Percentiles rank a stretch among this genome's conserved stretches.
phyloP scores from a whole-genome alignment of 2,113 vertebrate genomes.

The Pao palembangensis region DNA sequence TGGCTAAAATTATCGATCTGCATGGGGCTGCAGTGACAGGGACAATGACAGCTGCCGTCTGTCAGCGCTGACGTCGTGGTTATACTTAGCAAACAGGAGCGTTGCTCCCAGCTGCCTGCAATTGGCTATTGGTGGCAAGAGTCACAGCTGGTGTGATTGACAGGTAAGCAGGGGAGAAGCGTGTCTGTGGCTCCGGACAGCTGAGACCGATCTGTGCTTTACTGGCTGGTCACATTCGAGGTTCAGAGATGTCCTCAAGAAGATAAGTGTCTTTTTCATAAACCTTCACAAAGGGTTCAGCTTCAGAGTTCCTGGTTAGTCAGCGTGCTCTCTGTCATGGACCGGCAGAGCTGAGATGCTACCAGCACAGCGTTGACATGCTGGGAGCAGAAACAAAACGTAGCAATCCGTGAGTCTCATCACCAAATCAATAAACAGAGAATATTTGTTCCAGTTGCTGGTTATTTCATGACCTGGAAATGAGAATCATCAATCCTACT shows the following conservation, averaged over 20 bases:
- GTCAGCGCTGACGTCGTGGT: slow-evolving; percentile 22
- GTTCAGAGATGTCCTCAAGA: slow-evolving; percentile 27
- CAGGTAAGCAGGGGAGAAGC: slow-evolving; percentile 23
- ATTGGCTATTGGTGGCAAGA: slow-evolving; percentile 48
- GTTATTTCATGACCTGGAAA: background rate
- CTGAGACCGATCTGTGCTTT: slow-evolving; percentile 28
- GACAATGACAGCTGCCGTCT: slow-evolving; percentile 14
- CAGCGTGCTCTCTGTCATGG: no score
- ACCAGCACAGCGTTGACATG: background rate
- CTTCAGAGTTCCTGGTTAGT: background rate
- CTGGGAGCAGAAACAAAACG: background rate
- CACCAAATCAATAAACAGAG: background rate
- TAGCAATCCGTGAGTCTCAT: background rate
- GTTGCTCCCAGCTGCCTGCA: slow-evolving; percentile 30
- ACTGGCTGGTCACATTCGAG: slow-evolving; percentile 34
- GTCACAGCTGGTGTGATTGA: slow-evolving; percentile 49
- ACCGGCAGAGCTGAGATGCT: background rate
- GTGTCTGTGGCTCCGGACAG: slow-evolving; percentile 27
- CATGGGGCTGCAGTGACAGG: slow-evolving; percentile 9
- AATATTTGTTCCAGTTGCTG: background rate
- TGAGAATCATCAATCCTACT: background rate
- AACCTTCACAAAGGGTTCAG: slow-evolving; percentile 11
- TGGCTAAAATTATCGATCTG: slow-evolving; percentile 2
- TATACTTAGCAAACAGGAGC: slow-evolving; percentile 21
- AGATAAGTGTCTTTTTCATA: slow-evolving; percentile 21